Percentiles rank a stretch among this genome's conserved stretches.
phyloP scores from a whole-genome alignment of 2,113 vertebrate species.

The Ammodytes marinus region DNA sequence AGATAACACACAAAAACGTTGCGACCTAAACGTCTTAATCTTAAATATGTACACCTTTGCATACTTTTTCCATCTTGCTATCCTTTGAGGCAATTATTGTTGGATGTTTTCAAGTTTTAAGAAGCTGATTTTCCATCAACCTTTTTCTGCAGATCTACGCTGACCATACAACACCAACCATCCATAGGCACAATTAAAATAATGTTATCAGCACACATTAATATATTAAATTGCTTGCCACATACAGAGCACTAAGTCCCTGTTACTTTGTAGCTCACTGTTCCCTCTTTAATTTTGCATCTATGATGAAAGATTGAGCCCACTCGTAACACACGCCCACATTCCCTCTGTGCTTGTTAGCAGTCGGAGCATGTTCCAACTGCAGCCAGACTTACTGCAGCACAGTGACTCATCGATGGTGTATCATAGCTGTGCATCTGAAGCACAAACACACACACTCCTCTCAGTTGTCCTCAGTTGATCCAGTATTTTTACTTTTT shows the following conservation, averaged over 20 bases:
- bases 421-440: constrained; percentile 28
- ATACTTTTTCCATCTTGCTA: background rate
- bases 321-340: constrained; percentile 60
- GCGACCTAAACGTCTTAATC: background rate
- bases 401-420: constrained; percentile 43
- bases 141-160: background rate
- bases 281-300: constrained; percentile 25
- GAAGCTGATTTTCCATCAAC: background rate
- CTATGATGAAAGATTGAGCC: constrained; percentile 23
- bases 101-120: background rate
- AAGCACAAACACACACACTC: background rate
- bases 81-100: background rate
- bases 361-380: constrained; percentile 7
- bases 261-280: background rate
- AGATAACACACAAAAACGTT: background rate
- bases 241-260: background rate
- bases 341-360: constrained; percentile 49
- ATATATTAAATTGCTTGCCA: background rate
- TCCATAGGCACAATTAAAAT: background rate
- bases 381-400: constrained; percentile 31
- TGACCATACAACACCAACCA: background rate
- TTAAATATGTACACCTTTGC: too few species aligned
- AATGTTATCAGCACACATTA: background rate
- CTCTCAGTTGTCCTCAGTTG: constrained; percentile 4
- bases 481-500: constrained; percentile 11